Base-by-base conservation (phyloP, 2,888 invertebrate genomes). In the Rapana venosa region DNA sequence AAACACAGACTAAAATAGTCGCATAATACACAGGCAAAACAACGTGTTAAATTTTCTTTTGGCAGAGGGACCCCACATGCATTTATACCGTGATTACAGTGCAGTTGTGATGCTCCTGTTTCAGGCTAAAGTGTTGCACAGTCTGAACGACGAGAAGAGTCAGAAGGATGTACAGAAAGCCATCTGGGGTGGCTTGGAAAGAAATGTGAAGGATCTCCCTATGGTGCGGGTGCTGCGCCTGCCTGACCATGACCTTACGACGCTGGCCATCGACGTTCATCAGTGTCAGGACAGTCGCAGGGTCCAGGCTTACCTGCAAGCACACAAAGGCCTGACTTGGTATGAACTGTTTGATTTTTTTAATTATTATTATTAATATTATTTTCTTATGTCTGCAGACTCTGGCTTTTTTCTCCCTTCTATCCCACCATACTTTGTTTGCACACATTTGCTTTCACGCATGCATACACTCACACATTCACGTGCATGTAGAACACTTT, bases 291-390 rank as follows among this genome's bases (percentile, higher is more conserved):
- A 87, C 47, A 47, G 56, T 20, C 87, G 20, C 47, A 70, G 47
- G 74, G 32, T 87, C 1, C 70, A 22, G 87, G 87, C 87, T 6
- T 74, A 22, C 17, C 36, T 87, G 0, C 74, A 77, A n/a, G 87
- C 87, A 26, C 61, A 87, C 56, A 87, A 74, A 15, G 87, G 87
- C 36, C 35, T 87, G n/a, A 47, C 17, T 47, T 74, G 87, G 87
- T 83, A 47, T 6, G 81, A 47, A 47, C 8, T 2, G 47, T 2
- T 47, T 47, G 47, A 47, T 47, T 47, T 8, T 47, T 47, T 47
- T 5, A 5, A 5, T 47, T 47, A 47, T 47, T 47, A 47, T 47
- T 47, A 5, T 47, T 47, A 5, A 47, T 47, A 5, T 47, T 47
- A 47, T 47, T 2, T 47, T 47, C 47, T 47, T 47, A 2, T 47